These are phyloP conservation scores for Drosophila heteroneura DNA, from an alignment of 2,888 invertebrate genomes.

Conservation along the genomic window DNA sequence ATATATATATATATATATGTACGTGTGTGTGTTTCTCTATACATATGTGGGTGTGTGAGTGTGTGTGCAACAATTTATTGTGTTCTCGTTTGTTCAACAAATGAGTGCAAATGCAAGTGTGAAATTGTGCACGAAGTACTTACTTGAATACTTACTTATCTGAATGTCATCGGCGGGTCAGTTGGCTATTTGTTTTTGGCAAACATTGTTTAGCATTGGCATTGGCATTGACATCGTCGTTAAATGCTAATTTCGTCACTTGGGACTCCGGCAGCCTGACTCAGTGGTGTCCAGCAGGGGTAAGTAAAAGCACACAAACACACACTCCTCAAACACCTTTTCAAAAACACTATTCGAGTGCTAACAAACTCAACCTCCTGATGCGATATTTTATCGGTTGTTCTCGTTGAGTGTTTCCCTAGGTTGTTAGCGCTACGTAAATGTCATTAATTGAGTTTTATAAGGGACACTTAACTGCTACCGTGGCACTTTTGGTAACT, in stretches of 20 bases:
- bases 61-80: slow-evolving; percentile 18
- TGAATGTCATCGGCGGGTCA: slow-evolving; percentile 31
- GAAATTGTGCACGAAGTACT: slow-evolving; percentile 42
- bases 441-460: slow-evolving; percentile 44
- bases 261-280: slow-evolving; percentile 43
- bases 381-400: slow-evolving; percentile 13
- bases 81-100: slow-evolving; percentile 16
- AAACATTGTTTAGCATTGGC: neutral
- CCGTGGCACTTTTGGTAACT: neutral
- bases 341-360: slow-evolving; percentile 31
- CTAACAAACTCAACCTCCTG: slow-evolving; percentile 63
- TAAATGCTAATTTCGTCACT: slow-evolving; percentile 59
- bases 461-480: slow-evolving; percentile 27
- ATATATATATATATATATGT: no score
- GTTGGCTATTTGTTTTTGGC: slow-evolving; percentile 23
- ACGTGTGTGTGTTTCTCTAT: neutral
- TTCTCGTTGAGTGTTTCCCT: neutral
- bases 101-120: slow-evolving; percentile 50
- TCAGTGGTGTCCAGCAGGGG: slow-evolving; percentile 24
- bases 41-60: neutral
- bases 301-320: slow-evolving; percentile 27
- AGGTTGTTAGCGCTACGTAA: slow-evolving; percentile 43
- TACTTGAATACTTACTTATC: no score
- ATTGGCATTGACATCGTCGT: slow-evolving; percentile 55
- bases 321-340: neutral